phyloP scores from a whole-genome alignment of 2,888 invertebrate genomes.

The Xestia xanthographa region DNA sequence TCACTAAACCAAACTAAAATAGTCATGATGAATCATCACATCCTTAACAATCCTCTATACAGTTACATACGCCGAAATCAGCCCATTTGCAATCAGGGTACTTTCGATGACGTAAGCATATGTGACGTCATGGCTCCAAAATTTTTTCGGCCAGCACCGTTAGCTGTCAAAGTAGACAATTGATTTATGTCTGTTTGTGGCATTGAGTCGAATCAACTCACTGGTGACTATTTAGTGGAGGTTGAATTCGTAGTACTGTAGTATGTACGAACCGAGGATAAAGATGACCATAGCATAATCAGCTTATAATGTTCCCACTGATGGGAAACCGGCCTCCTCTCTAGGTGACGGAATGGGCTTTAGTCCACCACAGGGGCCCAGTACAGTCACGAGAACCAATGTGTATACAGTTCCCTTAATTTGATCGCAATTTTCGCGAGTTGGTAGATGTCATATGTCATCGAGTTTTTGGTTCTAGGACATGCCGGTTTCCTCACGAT shows the following conservation, averaged over 20 bases:
- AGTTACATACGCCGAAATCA: constrained; percentile 47
- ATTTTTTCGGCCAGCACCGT: constrained; percentile 58
- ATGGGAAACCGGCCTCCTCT: no score
- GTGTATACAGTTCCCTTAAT: no score
- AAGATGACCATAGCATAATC: not conserved
- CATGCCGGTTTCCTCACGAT: no score
- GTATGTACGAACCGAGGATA: not conserved
- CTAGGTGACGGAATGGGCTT: no score
- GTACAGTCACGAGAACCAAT: no score
- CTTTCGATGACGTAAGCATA: constrained; percentile 43
- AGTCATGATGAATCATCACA: constrained; percentile 40
- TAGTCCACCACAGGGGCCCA: no score
- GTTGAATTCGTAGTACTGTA: constrained; percentile 24
- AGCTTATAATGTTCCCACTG: no score
- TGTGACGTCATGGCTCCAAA: constrained; percentile 58
- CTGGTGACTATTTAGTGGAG: constrained; percentile 51
- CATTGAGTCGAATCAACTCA: constrained; percentile 60
- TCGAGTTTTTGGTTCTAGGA: no score
- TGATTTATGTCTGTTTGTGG: constrained; percentile 63
- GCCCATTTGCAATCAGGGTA: constrained; percentile 49
- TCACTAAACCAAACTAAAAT: constrained; percentile 17
- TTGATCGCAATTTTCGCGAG: no score
- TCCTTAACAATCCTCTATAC: constrained; percentile 39
- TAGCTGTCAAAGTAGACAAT: constrained; percentile 64
- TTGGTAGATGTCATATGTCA: no score